Base-by-base conservation (phyloP, 53 echinoderm and acorn worm genomes). In the Holothuria leucospilota region DNA sequence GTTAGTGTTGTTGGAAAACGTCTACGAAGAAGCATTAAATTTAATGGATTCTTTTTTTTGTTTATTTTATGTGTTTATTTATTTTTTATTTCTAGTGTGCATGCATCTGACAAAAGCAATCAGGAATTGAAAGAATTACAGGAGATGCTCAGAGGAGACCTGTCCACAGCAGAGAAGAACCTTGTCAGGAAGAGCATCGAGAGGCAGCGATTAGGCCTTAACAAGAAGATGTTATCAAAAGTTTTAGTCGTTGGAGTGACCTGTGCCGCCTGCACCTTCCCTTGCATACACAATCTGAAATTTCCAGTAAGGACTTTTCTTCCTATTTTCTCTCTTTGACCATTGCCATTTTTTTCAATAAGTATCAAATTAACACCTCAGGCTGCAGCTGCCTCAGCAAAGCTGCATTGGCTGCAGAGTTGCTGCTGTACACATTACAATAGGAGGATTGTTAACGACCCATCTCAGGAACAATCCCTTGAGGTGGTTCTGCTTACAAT, bases 241-340 rank as follows among this genome's bases (percentile, higher is more conserved):
- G 98, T 98, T 81, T 85, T 73, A 53, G 95, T 98, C 27, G 90
- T 98, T 27, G 98, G 95, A 4, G 98, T 95, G 30, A 98, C 98
- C 16, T 98, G 98, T 87, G 98, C 98, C n/a, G 98, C 98, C 12
- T 98, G 93, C 81, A 88, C 88, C 38, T 98, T 98, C 80, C 95
- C 91, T 16, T 95, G 95, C 67, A 93, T 98, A 84, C 86, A 73
- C 78, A 90, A 86, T n/a, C 90, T 95, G 4, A 90, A 88, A 60
- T 95, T 97, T 58, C 98, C 98, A 59, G 98, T 98, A 63, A 98
- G 98, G 90, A 34, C 8, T 61, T 42, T 56, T 16, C 18, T 18
- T 56, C n/a, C n/a, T 52, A 52, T 13, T 40, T 59, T 28, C 24
- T 26, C 29, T 34, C 34, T 34, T 34, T 34, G 34, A 34, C 34